Percentiles rank a stretch among this genome's conserved stretches.
Evolutionary conservation across 2,888 invertebrate genomes (phyloP).

Genomic region (Drosophila anceps): DNA sequence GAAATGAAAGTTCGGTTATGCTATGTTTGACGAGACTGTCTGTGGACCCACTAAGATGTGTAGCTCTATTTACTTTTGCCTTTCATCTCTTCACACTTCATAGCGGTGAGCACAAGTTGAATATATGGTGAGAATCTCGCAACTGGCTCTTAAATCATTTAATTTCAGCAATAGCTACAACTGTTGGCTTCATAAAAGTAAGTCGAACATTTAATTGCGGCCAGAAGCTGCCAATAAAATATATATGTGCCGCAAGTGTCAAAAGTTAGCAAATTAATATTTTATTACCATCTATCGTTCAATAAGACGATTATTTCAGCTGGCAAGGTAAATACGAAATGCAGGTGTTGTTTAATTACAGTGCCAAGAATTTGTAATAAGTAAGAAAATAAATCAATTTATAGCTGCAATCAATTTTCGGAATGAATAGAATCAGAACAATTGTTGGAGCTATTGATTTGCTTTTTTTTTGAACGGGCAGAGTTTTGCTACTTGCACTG

Average conservation of each 20-base stretch:
- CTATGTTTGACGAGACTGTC: constrained; percentile 28
- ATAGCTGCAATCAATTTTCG: neutral
- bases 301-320: neutral
- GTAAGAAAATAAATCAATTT: neutral
- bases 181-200: constrained; percentile 7
- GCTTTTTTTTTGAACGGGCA: neutral
- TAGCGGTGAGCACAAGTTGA: neutral
- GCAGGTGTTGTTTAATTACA: neutral
- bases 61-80: constrained; percentile 38
- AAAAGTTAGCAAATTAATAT: constrained; percentile 47
- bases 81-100: constrained; percentile 41
- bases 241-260: constrained; percentile 11
- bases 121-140: constrained; percentile 1
- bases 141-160: constrained; percentile 8
- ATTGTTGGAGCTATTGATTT: neutral
- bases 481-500: too few relatives aligned
- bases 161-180: constrained; percentile 3
- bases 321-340: neutral
- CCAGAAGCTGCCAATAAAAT: constrained; percentile 17
- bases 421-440: neutral
- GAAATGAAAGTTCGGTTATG: constrained; percentile 50
- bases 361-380: neutral
- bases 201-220: constrained; percentile 16
- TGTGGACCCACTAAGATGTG: constrained; percentile 20
- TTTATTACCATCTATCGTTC: constrained; percentile 24